Evolutionary conservation across 1,140 invertebrate species (phyloP), one percentile per base, ranked within the genome.

Genomic region (Drosophila willistoni): DNA sequence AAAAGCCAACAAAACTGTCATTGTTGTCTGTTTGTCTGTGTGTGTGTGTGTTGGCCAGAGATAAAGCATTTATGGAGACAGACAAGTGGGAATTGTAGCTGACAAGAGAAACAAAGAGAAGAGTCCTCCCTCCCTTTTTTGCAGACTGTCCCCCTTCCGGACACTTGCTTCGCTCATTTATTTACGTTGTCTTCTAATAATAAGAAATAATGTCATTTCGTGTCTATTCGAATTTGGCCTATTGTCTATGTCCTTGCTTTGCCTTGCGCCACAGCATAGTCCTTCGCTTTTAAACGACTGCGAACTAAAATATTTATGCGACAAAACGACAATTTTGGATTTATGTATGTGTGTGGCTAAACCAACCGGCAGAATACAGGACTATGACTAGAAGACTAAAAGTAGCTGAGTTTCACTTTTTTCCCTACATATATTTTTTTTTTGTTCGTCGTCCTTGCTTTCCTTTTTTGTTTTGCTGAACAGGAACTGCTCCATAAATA

Each of bases 311-410:
- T 89, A 89, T 89, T 89, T 89, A 90, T 89, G 84, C 84, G 85
- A 90, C 85, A 89, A 90, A 90, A 77, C 56, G 84, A 84, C 84
- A 89, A 90, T 89, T 89, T 89, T 78, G 84, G 85, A 89, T 89
- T 89, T 89, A 89, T 89, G 84, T 68, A 63, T 60, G 68, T 74
- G 33, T 74, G 33, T 71, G 39, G 66, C 13, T 62, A 47, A 34
- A 36, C 34, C 39, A 56, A 29, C 22, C 33, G 57, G 55, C 66
- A 44, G 55, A 12, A 29, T 42, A 17, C 54, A 59, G 19, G 29
- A 22, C 44, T 9, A 10, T 14, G 33, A 64, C 29, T 59, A 71
- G 68, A 71, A 65, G 56, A 75, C 71, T 79, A 77, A 83, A 72
- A 84, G 73, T 66, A 67, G 71, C 84, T 73, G 73, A 80, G 68